Evolutionary conservation across 2,888 invertebrate species (phyloP).

Genomic region (Caenorhabditis afra): DNA sequence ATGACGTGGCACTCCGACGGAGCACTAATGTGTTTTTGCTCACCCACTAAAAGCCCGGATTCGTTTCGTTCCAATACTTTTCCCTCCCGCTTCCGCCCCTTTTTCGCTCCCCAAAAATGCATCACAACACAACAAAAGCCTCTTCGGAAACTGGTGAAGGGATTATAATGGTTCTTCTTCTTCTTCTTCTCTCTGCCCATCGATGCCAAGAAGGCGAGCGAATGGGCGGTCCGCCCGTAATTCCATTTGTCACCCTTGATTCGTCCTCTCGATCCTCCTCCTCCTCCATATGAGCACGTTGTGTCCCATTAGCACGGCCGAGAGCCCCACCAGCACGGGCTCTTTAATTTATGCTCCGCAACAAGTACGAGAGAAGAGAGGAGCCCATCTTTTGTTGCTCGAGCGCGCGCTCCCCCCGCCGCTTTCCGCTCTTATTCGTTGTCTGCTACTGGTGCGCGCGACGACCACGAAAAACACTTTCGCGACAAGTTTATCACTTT

Average conservation of each 20-base stretch:
- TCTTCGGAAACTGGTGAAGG: slow-evolving; percentile 3
- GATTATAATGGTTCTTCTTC: slow-evolving; percentile 26
- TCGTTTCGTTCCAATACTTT: slow-evolving; percentile 11
- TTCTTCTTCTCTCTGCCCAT: no score
- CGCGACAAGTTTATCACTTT: slow-evolving; percentile 55
- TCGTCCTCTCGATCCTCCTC: slow-evolving; percentile 23
- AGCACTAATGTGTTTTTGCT: slow-evolving; percentile 10
- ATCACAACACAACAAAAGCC: slow-evolving; percentile 32
- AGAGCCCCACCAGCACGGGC: slow-evolving; percentile 14
- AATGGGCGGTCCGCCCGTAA: slow-evolving; percentile 4
- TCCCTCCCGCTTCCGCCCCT: slow-evolving; percentile 10
- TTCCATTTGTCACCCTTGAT: slow-evolving; percentile 28
- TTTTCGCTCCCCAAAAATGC: slow-evolving; percentile 11
- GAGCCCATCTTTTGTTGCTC: slow-evolving; percentile 28
- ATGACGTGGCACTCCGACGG: slow-evolving; percentile 15
- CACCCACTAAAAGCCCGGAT: neutral
- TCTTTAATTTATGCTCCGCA: slow-evolving; percentile 55
- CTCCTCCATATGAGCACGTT: neutral
- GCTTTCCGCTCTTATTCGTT: slow-evolving; percentile 15
- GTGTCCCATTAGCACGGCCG: slow-evolving; percentile 6
- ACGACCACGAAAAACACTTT: slow-evolving; percentile 28
- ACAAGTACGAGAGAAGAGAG: slow-evolving; percentile 29
- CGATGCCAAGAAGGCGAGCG: no score
- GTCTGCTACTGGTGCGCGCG: slow-evolving; percentile 1
- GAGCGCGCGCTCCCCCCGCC: slow-evolving; percentile 15